Base-by-base conservation (phyloP, 1,140 invertebrate species). In the Cataglyphis hispanica region DNA sequence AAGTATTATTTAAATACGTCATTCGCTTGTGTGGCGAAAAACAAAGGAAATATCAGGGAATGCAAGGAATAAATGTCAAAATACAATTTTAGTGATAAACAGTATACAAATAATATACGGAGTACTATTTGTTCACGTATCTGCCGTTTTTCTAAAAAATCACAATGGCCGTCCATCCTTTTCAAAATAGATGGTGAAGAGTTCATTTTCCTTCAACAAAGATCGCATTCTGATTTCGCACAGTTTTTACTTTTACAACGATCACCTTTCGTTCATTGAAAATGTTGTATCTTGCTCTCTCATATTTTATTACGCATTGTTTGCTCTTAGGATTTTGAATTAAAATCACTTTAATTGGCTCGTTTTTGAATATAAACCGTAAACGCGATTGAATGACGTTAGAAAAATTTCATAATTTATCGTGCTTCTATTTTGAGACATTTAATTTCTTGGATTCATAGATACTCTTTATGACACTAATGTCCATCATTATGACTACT, bases 1-100 rank as follows among this genome's bases (percentile, higher is more conserved):
- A 67, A 37, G 11, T 31, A 3, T 69, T n/a, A 53, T 37, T 69
- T 58, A 69, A 80, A 69, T 56, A 37, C 3, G 11, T 64, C 16
- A 34, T 5, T 5, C 11, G 2, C 31, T 78, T 16, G 5, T 13
- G 16, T 5, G 27, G 2, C 25, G n/a, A 34, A 74, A 19, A 27
- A 72, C 43, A 50, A 19, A 0, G 67, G 1, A 10, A 72, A 53
- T 22, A 22, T 53, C 16, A 19, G 46, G 27, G n/a, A 2, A n/a
- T 1, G 27, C 22, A 19, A 53, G 10, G 8, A 31, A 27, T 5
- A 31, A 70, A 70, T 70, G 50, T 50, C 19, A 10, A 50, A 50
- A 8, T 50, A n/a, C 46, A 8, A 8, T 19, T 25, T 27, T 7
- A 46, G 1, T 31, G 10, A 19, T 6, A 50, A 70, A 70, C 3